These are phyloP conservation scores for Pentalonia nigronervosa DNA, from an alignment of 1,140 invertebrate genomes.

Conservation along the genomic window DNA sequence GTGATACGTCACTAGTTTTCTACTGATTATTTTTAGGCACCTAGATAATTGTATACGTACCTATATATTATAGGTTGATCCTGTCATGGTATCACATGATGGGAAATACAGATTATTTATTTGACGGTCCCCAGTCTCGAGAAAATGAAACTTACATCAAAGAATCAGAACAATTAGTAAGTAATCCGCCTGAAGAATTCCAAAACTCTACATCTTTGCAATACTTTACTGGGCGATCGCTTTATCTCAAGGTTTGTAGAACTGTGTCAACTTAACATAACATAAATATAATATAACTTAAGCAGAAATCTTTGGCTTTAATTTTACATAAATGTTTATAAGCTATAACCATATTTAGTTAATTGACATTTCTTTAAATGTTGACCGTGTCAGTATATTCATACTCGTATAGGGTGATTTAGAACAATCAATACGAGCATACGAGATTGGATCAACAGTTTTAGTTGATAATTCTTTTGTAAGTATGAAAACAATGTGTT, in stretches of 20 bases:
- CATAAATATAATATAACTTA: background rate
- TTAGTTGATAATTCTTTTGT: background rate
- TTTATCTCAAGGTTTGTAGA: conserved; percentile 37
- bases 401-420: conserved; percentile 32
- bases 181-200: conserved; percentile 21
- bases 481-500: conserved; percentile 1
- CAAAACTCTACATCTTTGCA: background rate
- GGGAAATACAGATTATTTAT: conserved; percentile 19
- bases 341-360: background rate
- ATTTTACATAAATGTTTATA: background rate
- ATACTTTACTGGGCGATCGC: conserved; percentile 30
- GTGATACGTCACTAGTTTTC: background rate
- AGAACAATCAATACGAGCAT: conserved; percentile 13
- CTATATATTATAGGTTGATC: conserved; percentile 5
- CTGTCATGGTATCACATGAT: conserved; percentile 43
- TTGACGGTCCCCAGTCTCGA: conserved; percentile 31
- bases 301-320: background rate
- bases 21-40: background rate
- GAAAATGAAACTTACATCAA: background rate
- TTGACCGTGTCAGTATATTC: background rate
- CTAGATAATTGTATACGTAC: background rate
- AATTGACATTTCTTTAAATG: background rate
- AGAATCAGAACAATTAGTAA: background rate
- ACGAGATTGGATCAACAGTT: background rate
- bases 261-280: background rate